Evolutionary conservation across 1,140 invertebrate species (phyloP), one percentile per base, ranked within the genome.

Genomic region (Dendrolimus punctatus): DNA sequence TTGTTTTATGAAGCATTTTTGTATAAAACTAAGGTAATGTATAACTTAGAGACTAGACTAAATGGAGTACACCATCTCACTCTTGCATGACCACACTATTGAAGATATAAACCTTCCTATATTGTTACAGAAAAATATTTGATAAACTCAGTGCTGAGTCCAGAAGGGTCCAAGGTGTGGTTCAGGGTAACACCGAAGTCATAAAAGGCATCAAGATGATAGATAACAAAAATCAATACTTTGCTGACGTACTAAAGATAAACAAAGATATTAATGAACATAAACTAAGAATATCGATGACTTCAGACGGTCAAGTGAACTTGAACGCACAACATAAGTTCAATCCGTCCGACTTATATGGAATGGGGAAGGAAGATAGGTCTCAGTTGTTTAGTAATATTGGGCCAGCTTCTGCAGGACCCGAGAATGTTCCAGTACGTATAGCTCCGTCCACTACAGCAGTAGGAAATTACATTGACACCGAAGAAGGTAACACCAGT

Each of bases 111-210:
- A 5, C 36, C 23, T 36, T 52, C 6, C 23, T 53, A 8, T 46
- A 46, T 55, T 44, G 39, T 70, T 65, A 37, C 70, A 87, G 84
- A 49, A 85, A 76, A 83, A 79, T 84, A 49, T 87, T 87, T 45
- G 82, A 84, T 58, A 87, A 87, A 63, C 63, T 84, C 39, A 82
- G 75, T 51, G 80, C 82, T 5, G 84, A 87, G 55, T 73, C 84
- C 0, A 64, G 80, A 10, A 63, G 84, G 48, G 57, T 80, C 2
- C 66, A 76, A 57, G 84, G 84, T 38, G 43, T 59, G 2, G 55
- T 85, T 8, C 76, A 79, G 59, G 84, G 84, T n/a, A 87, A 84
- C 58, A 72, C 80, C 2, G 84, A 87, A 67, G 81, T 87, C 0
- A 87, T 87, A 23, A 53, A 54, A 53, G 80, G 80, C 38, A 80